phyloP scores from a whole-genome alignment of 2,113 vertebrate species.

The Cnemophilus loriae region DNA sequence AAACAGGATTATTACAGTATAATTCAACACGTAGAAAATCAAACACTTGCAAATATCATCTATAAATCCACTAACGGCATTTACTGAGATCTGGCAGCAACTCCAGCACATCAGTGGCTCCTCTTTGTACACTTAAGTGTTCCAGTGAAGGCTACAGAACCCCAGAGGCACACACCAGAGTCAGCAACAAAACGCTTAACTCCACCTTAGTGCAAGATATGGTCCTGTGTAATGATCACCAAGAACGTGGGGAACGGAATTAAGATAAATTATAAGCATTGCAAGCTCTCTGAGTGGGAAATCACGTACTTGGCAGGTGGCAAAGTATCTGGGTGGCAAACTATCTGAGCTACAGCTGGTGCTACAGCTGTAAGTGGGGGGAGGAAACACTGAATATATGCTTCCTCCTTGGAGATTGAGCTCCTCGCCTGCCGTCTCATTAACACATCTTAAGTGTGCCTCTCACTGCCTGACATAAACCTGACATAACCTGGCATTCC shows the following conservation, averaged over 20 bases:
- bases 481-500: background rate
- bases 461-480: background rate
- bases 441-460: no score
- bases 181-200: background rate
- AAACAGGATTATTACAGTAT: background rate
- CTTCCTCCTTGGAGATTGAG: background rate
- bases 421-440: background rate
- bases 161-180: background rate
- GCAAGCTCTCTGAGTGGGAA: background rate
- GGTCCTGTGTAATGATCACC: background rate
- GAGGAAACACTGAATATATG: rapidly evolving
- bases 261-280: background rate
- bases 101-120: rapidly evolving
- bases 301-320: rapidly evolving
- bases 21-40: rapidly evolving
- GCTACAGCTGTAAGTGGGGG: rapidly evolving
- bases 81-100: background rate
- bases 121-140: rapidly evolving
- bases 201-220: rapidly evolving
- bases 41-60: rapidly evolving
- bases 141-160: background rate
- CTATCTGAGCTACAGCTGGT: no score
- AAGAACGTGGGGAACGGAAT: rapidly evolving
- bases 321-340: background rate
- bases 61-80: background rate